Percentiles rank a stretch among this genome's conserved stretches.
Evolutionary conservation across 2,888 invertebrate species (phyloP).

Genomic region (Petrophora chlorosata): DNA sequence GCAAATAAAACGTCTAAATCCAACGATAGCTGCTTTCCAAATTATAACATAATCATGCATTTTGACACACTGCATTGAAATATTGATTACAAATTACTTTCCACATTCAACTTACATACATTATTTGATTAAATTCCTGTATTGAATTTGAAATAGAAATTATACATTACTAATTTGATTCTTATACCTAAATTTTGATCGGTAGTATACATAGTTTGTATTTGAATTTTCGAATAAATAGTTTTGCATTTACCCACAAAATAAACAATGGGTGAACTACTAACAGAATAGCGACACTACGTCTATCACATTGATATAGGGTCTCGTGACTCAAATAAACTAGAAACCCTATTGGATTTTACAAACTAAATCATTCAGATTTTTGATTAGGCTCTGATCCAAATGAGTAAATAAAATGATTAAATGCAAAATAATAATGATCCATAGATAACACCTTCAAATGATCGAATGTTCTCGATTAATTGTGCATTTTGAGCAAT

Average conservation of each 20-base stretch:
- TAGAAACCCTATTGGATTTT: conserved; percentile 27
- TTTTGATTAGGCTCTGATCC: conserved; percentile 66
- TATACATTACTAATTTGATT: conserved; percentile 23
- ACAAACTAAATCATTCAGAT: conserved; percentile 52
- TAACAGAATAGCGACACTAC: conserved; percentile 41
- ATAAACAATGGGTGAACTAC: conserved; percentile 34
- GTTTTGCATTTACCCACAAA: conserved; percentile 29
- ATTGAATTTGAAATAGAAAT: conserved; percentile 27
- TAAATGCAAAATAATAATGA: conserved; percentile 68
- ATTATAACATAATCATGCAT: not conserved
- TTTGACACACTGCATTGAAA: conserved; percentile 3
- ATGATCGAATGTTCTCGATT: conserved; percentile 34
- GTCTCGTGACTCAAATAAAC: conserved; percentile 9
- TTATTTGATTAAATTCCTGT: conserved; percentile 25
- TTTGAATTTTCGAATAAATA: conserved; percentile 24
- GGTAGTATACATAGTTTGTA: conserved; percentile 21
- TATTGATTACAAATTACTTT: conserved; percentile 2
- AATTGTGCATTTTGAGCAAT: not conserved
- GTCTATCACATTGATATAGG: conserved; percentile 54
- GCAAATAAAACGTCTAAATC: not conserved
- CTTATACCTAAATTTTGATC: conserved; percentile 34
- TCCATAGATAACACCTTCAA: conserved; percentile 43
- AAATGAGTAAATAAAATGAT: conserved; percentile 57
- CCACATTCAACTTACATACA: conserved; percentile 5
- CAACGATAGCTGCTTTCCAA: not conserved